phyloP scores from a whole-genome alignment of 2,888 invertebrate genomes.

The Mythimna loreyi region DNA sequence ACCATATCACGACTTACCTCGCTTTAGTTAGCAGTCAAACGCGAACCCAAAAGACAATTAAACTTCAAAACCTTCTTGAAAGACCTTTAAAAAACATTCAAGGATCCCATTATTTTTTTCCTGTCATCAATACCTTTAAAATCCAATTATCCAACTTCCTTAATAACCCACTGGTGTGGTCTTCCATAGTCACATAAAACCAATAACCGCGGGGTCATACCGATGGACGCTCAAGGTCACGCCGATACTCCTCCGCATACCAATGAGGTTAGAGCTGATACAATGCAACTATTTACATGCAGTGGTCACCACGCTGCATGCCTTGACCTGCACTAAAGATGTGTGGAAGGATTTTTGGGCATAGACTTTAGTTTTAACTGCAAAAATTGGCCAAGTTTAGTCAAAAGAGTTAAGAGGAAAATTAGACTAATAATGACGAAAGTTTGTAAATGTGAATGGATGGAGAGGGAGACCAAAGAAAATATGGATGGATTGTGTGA shows the following conservation, averaged over 20 bases:
- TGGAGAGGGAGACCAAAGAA: too few species aligned
- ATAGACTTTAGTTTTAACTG: neutral
- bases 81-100: neutral
- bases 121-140: neutral
- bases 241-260: constrained; percentile 43
- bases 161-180: constrained; percentile 28
- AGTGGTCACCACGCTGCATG: constrained; percentile 38
- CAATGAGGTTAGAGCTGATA: constrained; percentile 35
- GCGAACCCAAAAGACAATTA: neutral
- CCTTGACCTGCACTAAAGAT: constrained; percentile 49
- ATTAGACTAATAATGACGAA: too few species aligned
- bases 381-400: too few species aligned
- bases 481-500: too few species aligned
- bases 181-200: constrained; percentile 47
- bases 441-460: too few species aligned
- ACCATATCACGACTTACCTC: too few species aligned
- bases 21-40: too few species aligned
- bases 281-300: constrained; percentile 64
- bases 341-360: constrained; percentile 49
- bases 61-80: neutral
- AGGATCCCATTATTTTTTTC: constrained; percentile 3
- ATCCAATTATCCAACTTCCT: constrained; percentile 41
- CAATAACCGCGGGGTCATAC: constrained; percentile 60
- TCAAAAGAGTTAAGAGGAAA: too few species aligned
- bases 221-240: constrained; percentile 49